Base-by-base conservation (phyloP, 1,140 invertebrate genomes). In the Marisa cornuarietis region DNA sequence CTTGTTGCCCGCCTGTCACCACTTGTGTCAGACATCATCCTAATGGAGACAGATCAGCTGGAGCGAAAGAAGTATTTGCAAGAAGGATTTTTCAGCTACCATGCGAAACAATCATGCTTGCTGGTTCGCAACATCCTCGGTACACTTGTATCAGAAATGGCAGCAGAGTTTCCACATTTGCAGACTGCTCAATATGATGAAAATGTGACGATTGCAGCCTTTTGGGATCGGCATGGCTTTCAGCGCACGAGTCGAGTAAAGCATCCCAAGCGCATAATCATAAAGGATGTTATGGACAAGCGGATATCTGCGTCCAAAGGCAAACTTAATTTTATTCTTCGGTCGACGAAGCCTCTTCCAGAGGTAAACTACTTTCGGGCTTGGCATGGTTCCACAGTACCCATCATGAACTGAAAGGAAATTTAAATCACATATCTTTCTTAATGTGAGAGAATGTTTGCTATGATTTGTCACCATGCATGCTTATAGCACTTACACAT, bases 211-310 rank as follows among this genome's bases (percentile, higher is more conserved):
- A 72, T 89, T 11, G 78, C 84, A 75, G 84, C 84, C 16, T 85
- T 83, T 24, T 89, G 88, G 88, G 76, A 81, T 51, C 24, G 85
- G 54, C 24, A 83, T 83, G 84, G 84, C 24, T 31, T 84, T 58
- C 74, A 77, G 11, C 71, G 82, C 63, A 74, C 73, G 18, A 54
- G 26, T 6, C 75, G 62, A 54, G 52, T 71, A 66, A 49, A 71
- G 22, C 75, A 79, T 31, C 78, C 62, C 18, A 71, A 79, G 66
- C 18, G 20, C 31, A 62, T 52, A 72, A 51, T 26, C 13, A 71
- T 26, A 76, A 54, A 78, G 65, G 61, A 52, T 22, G 73, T 78
- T 74, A 22, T 58, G 26, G 79, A 79, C 74, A 52, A 73, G 24
- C 31, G 26, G 18, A 69, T 78, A 66, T 79, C 65, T 16, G 79